Evolutionary conservation across 2,797 vertebrate genomes (phyloP).

Genomic region (Karalla daura): DNA sequence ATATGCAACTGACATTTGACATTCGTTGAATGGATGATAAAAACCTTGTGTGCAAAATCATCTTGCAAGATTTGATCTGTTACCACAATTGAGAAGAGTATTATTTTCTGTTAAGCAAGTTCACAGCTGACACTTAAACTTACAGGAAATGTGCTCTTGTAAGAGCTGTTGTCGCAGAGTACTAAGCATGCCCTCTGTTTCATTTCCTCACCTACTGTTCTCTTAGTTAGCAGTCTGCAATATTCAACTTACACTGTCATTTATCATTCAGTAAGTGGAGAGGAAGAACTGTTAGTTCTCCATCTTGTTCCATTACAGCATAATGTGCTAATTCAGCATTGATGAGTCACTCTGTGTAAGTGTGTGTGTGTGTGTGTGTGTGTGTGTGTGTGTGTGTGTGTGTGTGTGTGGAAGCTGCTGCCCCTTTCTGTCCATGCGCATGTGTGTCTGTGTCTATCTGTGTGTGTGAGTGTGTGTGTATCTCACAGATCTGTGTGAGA

Average conservation of each 20-base stretch:
- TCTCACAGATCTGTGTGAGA: no score
- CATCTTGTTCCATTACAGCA: constrained; percentile 60
- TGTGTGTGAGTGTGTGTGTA: not conserved
- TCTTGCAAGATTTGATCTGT: not conserved
- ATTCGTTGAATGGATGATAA: no score
- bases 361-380: constrained; percentile 10
- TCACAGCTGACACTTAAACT: not conserved
- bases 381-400: constrained; percentile 17
- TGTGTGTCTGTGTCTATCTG: not conserved
- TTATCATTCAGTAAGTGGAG: constrained; percentile 57
- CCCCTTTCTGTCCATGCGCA: constrained; percentile 14
- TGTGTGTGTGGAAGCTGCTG: constrained; percentile 4
- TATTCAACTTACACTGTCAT: constrained; percentile 49
- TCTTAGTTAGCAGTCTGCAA: constrained; percentile 52
- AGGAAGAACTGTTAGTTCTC: constrained; percentile 56
- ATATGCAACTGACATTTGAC: no score
- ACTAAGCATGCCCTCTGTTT: constrained; percentile 19
- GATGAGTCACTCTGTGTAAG: constrained; percentile 42
- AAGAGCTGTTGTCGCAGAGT: constrained; percentile 4
- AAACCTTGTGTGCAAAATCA: not conserved
- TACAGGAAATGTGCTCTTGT: not conserved
- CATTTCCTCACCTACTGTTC: constrained; percentile 36
- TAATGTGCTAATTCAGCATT: constrained; percentile 62
- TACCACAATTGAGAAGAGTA: not conserved
- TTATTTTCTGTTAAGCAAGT: not conserved